Conservation (phyloP, 1,140 invertebrate genomes). For the Procambarus virginalis region DNA sequence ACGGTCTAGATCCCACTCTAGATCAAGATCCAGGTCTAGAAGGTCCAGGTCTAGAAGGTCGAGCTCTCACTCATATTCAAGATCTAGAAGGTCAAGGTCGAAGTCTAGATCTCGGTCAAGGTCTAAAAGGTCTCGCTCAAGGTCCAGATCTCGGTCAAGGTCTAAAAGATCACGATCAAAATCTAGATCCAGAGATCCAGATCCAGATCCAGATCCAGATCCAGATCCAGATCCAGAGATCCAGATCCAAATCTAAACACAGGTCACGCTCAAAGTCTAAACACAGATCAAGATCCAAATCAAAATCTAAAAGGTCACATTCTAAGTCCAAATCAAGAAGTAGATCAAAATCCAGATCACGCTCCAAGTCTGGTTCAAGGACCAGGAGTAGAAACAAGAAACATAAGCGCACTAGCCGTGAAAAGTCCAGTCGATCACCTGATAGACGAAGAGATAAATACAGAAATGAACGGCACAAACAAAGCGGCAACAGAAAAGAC, state of each 20-base stretch:
- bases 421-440: neutral
- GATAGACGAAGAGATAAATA: slow-evolving; percentile 34
- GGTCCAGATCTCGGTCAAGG: slow-evolving; percentile 17
- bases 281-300: slow-evolving; percentile 14
- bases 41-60: slow-evolving; percentile 39
- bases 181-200: neutral
- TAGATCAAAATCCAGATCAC: slow-evolving; percentile 7
- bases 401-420: neutral
- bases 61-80: slow-evolving; percentile 28
- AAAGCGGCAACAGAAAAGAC: slow-evolving; percentile 24
- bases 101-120: slow-evolving; percentile 32
- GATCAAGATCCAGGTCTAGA: slow-evolving; percentile 32
- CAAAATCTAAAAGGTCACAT: slow-evolving; percentile 5
- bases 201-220: slow-evolving; percentile 24
- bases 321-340: slow-evolving; percentile 27
- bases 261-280: slow-evolving; percentile 34
- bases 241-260: slow-evolving; percentile 9
- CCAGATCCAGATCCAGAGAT: slow-evolving; percentile 45
- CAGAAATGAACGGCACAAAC: slow-evolving; percentile 29
- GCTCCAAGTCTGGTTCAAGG: neutral
- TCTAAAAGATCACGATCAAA: slow-evolving; percentile 2
- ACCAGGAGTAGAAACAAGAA: neutral
- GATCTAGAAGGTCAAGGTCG: slow-evolving; percentile 16
- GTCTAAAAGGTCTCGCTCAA: slow-evolving; percentile 17
- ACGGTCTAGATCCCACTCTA: neutral